Conservation (phyloP, 2,797 vertebrate species). For the Diplodus sargus region DNA sequence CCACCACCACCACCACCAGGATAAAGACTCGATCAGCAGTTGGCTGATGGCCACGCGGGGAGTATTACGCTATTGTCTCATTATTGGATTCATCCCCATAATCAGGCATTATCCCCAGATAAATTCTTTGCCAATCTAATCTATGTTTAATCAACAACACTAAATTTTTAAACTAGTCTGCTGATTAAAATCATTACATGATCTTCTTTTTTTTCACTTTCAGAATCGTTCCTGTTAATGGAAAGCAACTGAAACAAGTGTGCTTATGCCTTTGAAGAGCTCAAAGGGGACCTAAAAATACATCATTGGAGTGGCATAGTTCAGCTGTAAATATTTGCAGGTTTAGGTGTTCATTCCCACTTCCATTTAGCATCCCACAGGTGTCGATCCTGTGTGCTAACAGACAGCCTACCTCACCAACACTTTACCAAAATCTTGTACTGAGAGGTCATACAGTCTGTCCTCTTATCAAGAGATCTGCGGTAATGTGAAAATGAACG, state of each 20-base stretch:
- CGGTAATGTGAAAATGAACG: constrained; percentile 30
- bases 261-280: constrained; percentile 58
- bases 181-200: constrained; percentile 56
- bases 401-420: constrained; percentile 20
- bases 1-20: constrained; percentile 12
- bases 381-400: constrained; percentile 18
- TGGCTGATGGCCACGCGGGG: constrained; percentile 48
- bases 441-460: constrained; percentile 28
- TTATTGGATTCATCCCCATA: constrained; percentile 62
- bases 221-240: constrained; percentile 47
- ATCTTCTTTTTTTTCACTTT: constrained; percentile 7
- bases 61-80: constrained; percentile 54
- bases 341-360: constrained; percentile 32
- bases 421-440: constrained; percentile 14
- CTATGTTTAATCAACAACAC: constrained; percentile 54
- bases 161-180: constrained; percentile 40
- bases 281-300: constrained; percentile 59
- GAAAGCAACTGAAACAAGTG: constrained; percentile 57
- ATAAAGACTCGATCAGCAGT: constrained; percentile 55
- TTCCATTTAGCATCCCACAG: constrained; percentile 24
- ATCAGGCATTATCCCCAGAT: constrained; percentile 53
- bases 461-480: constrained; percentile 22
- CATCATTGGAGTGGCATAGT: constrained; percentile 37
- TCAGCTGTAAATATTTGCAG: constrained; percentile 55
- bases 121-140: constrained; percentile 32